Evolutionary conservation across 2,113 vertebrate species (phyloP).

Genomic region (Miniopterus natalensis): DNA sequence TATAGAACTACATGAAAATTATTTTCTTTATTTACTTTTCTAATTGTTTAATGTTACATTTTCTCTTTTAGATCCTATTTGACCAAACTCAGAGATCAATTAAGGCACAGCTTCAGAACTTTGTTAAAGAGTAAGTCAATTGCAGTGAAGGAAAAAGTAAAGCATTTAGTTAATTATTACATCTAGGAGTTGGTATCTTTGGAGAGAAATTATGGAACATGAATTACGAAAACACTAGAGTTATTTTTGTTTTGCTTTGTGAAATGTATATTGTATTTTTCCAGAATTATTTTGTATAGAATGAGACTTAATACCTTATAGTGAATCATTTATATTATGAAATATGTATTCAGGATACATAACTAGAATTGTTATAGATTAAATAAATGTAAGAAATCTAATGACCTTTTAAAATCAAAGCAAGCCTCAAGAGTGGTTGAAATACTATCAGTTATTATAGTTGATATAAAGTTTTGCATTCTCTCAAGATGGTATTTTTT

Average conservation of each 20-base stretch:
- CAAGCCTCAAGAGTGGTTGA: background rate
- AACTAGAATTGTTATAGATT: background rate
- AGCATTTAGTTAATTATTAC: background rate
- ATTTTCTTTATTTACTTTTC: conserved; percentile 59
- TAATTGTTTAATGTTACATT: conserved; percentile 61
- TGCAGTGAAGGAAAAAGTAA: background rate
- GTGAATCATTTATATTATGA: conserved; percentile 28
- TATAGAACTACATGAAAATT: background rate
- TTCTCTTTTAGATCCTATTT: conserved; percentile 94
- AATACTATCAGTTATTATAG: background rate
- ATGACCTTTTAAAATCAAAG: conserved; percentile 23
- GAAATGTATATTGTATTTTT: conserved; percentile 9
- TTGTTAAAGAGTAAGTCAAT: conserved; percentile 97
- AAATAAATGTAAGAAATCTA: background rate
- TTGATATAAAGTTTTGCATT: background rate
- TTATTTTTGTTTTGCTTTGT: conserved; percentile 34
- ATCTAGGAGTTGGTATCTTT: conserved; percentile 39
- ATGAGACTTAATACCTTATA: conserved; percentile 30
- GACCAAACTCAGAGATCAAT: conserved; percentile 99
- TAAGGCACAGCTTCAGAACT: conserved; percentile 97
- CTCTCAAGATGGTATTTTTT: conserved; percentile 6
- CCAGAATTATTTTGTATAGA: background rate
- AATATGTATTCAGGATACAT: conserved; percentile 44
- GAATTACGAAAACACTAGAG: conserved; percentile 32
- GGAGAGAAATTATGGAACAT: background rate